Conservation (phyloP, 2,797 vertebrate species). For the Euthynnus affinis region DNA sequence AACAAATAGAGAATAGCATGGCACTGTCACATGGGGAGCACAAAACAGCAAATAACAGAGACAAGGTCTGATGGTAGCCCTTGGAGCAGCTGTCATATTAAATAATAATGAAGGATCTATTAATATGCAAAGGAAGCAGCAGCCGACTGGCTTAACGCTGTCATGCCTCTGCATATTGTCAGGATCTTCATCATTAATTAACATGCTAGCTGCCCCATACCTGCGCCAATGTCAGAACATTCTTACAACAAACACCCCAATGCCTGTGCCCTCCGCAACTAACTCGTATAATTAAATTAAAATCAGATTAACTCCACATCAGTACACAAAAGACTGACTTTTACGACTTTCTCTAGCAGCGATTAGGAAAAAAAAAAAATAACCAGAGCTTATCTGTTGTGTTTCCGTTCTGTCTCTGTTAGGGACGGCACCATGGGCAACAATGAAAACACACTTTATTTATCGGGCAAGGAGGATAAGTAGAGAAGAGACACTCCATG, state of each 20-base stretch:
- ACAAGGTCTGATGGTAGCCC: slow-evolving; percentile 90
- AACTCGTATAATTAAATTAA: slow-evolving; percentile 90
- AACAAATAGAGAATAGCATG: slow-evolving; percentile 86
- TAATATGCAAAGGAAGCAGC: slow-evolving; percentile 93
- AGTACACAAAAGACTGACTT: slow-evolving; percentile 84
- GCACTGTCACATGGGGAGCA: slow-evolving; percentile 86
- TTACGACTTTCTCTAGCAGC: slow-evolving; percentile 69
- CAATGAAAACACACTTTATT: slow-evolving; percentile 79
- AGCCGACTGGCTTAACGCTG: slow-evolving; percentile 92
- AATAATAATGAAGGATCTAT: slow-evolving; percentile 94
- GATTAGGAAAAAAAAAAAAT: slow-evolving; percentile 25
- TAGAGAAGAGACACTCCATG: slow-evolving; percentile 70
- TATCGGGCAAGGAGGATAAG: slow-evolving; percentile 69
- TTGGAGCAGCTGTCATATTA: slow-evolving; percentile 93
- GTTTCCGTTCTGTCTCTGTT: slow-evolving; percentile 58
- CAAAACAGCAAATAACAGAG: slow-evolving; percentile 91
- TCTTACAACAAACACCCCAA: slow-evolving; percentile 88
- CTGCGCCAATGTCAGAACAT: slow-evolving; percentile 92
- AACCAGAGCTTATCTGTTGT: slow-evolving; percentile 74
- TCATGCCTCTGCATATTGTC: slow-evolving; percentile 92
- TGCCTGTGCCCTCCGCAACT: slow-evolving; percentile 87
- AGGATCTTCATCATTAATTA: slow-evolving; percentile 94
- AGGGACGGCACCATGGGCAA: slow-evolving; percentile 47
- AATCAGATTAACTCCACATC: slow-evolving; percentile 90
- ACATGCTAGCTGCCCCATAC: slow-evolving; percentile 92